Base-by-base conservation (phyloP, 23 tunicate genomes). In the Aplidium turbinatum region DNA sequence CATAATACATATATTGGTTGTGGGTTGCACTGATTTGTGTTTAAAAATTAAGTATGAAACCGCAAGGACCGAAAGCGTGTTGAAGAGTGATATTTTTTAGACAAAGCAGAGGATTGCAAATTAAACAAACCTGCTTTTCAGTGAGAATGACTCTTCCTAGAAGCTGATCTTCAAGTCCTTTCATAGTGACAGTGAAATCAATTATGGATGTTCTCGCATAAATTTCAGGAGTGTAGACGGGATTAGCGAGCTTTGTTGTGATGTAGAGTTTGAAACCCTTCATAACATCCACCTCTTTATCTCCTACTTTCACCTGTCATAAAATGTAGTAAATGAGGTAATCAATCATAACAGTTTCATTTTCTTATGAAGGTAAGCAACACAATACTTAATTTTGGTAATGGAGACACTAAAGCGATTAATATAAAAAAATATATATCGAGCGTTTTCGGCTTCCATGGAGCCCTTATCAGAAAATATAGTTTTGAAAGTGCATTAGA, bases 261-360 rank as follows among this genome's bases (percentile, higher is more conserved):
- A 95, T 85, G 90, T 88, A 95, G 21, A 95, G 78, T 33, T 75
- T 75, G 84, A 95, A 95, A 40, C 92, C 90, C 35, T 84, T 85
- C 91, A 88, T 91, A 11, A 95, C 99, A 36, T 95, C 99, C 35
- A 91, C 95, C 66, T 95, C 99, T 79, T 95, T 95, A 84, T 95
- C 99, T 3, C 99, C 99, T 22, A 95, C 99, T 95, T 95, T 95
- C 57, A 88, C 96, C 99, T 95, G n/a, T n/a, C n/a, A n/a, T n/a
- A n/a, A n/a, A n/a, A n/a, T n/a, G n/a, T n/a, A n/a, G n/a, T n/a
- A n/a, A n/a, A n/a, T n/a, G n/a, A n/a, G n/a, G n/a, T n/a, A n/a
- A n/a, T n/a, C n/a, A n/a, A n/a, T n/a, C n/a, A n/a, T n/a, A n/a
- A n/a, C n/a, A n/a, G n/a, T n/a, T n/a, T n/a, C n/a, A n/a, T n/a